phyloP scores from a whole-genome alignment of 2,113 vertebrate species.

The Toxostoma redivivum region DNA sequence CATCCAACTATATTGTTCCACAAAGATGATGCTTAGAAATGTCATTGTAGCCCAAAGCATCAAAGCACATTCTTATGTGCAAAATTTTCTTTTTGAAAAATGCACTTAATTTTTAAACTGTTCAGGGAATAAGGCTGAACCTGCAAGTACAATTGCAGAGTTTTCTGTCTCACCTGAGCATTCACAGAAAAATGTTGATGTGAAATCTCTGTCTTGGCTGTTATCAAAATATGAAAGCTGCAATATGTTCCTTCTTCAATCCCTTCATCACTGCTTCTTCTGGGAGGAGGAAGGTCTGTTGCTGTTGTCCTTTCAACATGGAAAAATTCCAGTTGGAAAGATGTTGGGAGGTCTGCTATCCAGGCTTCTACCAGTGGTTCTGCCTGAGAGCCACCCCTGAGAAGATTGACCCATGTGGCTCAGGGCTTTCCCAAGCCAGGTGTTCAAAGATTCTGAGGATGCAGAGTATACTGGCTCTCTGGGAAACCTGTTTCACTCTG shows the following conservation, averaged over 20 bases:
- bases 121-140: constrained; percentile 31
- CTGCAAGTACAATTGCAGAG: constrained; percentile 20
- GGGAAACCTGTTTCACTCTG: not conserved
- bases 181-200: not conserved
- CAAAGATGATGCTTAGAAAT: not conserved
- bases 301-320: not conserved
- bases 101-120: constrained; percentile 45
- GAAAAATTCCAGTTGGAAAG: not conserved
- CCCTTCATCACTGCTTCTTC: not conserved
- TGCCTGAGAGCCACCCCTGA: not conserved
- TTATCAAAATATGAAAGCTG: not conserved
- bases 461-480: not conserved
- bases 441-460: not conserved
- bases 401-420: accelerated
- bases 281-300: not conserved
- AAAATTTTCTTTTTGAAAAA: constrained; percentile 72
- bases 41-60: not conserved
- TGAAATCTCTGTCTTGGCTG: not conserved
- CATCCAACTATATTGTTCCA: not conserved
- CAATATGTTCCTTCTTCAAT: not conserved
- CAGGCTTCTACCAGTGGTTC: not conserved
- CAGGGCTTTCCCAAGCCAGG: not conserved
- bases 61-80: constrained; percentile 68
- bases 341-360: not conserved
- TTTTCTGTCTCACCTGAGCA: constrained; percentile 2